A percentile compares a stretch with the other conserved stretches of the same genome.
Conservation (phyloP, 2,797 vertebrate genomes). For the Tolypeutes matacus region DNA sequence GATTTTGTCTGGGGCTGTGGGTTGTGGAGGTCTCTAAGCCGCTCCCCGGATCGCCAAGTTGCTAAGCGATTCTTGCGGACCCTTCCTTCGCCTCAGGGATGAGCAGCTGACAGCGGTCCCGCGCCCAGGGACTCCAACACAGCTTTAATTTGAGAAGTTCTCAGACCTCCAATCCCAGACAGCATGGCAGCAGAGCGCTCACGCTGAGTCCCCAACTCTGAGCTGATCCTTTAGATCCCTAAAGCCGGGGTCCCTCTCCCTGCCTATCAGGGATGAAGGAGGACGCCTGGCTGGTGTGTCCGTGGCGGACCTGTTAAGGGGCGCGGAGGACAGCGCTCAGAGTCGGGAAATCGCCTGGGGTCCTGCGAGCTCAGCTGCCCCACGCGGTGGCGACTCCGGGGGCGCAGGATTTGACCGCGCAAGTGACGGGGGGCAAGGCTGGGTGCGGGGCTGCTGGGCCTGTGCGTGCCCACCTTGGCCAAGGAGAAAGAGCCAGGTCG, state of each 20-base stretch:
- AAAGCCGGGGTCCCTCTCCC: background rate
- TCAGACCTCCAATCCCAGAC: background rate
- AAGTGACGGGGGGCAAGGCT: too few species aligned
- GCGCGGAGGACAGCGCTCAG: background rate
- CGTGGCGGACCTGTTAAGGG: too few species aligned
- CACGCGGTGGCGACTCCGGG: too few species aligned
- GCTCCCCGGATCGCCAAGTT: background rate
- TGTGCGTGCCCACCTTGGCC: accelerated
- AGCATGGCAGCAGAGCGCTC: background rate
- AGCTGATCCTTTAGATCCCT: background rate
- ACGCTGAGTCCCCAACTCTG: background rate
- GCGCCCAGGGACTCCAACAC: accelerated
- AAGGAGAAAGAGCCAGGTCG: background rate
- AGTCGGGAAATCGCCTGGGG: background rate
- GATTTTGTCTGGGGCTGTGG: background rate
- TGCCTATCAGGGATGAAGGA: background rate
- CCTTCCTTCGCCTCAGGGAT: background rate
- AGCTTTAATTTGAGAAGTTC: background rate
- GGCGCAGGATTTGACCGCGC: background rate
- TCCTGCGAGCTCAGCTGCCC: background rate
- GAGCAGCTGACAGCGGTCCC: too few species aligned
- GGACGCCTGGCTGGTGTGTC: background rate
- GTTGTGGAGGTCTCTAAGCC: background rate
- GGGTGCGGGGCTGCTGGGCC: too few species aligned
- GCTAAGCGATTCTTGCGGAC: background rate